Evolutionary conservation across 2,888 invertebrate species (phyloP).

Genomic region (Dermolepida albohirtum): DNA sequence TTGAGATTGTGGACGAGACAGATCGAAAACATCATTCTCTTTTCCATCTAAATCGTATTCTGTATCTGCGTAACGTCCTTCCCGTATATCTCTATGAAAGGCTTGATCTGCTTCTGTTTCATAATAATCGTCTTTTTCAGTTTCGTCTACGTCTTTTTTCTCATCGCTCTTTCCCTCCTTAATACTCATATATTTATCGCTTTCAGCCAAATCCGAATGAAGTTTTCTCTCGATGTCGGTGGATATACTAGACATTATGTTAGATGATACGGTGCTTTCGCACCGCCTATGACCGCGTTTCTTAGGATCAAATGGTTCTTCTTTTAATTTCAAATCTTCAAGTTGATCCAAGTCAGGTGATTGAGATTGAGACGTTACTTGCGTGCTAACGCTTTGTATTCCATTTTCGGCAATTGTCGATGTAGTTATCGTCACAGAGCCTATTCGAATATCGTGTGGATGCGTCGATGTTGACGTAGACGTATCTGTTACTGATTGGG

Average conservation of each 20-base stretch:
- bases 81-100: conserved; percentile 62
- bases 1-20: conserved; percentile 54
- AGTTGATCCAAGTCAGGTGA: conserved; percentile 47
- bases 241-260: conserved; percentile 51
- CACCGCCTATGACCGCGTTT: conserved; percentile 69
- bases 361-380: conserved; percentile 67
- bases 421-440: conserved; percentile 68
- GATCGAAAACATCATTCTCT: conserved; percentile 48
- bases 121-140: conserved; percentile 61
- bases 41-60: conserved; percentile 52
- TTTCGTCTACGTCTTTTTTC: conserved; percentile 65
- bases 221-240: conserved; percentile 55
- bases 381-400: conserved; percentile 68
- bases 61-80: conserved; percentile 59
- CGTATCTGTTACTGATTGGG: conserved; percentile 56
- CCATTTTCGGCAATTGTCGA: conserved; percentile 66
- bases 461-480: conserved; percentile 62
- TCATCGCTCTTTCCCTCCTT: conserved; percentile 65
- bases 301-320: conserved; percentile 57
- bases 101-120: conserved; percentile 66
- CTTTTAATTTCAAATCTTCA: conserved; percentile 41
- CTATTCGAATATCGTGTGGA: conserved; percentile 57
- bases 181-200: conserved; percentile 63
- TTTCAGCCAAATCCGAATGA: conserved; percentile 59
- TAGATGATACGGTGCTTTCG: conserved; percentile 66